Conservation (phyloP, 2,888 invertebrate species). For the Drosophila glabriapex region DNA sequence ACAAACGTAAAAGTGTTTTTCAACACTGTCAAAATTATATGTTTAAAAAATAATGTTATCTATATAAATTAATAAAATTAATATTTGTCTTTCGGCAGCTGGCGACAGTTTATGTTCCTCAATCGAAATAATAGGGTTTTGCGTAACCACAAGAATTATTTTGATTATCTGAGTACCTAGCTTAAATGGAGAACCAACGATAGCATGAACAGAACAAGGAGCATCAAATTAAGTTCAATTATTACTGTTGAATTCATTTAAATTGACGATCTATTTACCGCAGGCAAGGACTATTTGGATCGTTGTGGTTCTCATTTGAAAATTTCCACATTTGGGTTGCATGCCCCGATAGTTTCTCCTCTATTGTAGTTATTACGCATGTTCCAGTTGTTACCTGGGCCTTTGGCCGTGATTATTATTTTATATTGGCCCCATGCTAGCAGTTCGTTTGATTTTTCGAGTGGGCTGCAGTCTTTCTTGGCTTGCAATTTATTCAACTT, state of each 20-base stretch:
- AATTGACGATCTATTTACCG: conserved; percentile 49
- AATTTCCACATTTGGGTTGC: conserved; percentile 39
- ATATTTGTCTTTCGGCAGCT: neutral
- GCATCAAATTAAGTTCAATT: conserved; percentile 11
- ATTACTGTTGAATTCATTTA: conserved; percentile 57
- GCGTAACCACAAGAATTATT: neutral
- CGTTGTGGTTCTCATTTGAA: conserved; percentile 20
- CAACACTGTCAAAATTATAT: neutral
- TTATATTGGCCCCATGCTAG: conserved; percentile 70
- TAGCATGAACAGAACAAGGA: neutral
- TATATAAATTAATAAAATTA: neutral
- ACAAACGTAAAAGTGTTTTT: neutral
- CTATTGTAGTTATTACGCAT: conserved; percentile 39
- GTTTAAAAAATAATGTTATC: neutral
- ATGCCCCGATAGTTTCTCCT: conserved; percentile 33
- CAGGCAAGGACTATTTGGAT: conserved; percentile 34
- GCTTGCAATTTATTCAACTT: conserved; percentile 58
- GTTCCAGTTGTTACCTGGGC: conserved; percentile 49
- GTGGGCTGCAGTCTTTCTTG: conserved; percentile 49
- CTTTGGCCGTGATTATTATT: conserved; percentile 65
- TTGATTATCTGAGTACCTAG: neutral
- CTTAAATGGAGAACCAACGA: neutral
- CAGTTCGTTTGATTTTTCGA: conserved; percentile 60
- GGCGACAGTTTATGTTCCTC: neutral
- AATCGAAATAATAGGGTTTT: neutral